phyloP scores from a whole-genome alignment of 1,140 invertebrate species.

The Drosophila grimshawi region DNA sequence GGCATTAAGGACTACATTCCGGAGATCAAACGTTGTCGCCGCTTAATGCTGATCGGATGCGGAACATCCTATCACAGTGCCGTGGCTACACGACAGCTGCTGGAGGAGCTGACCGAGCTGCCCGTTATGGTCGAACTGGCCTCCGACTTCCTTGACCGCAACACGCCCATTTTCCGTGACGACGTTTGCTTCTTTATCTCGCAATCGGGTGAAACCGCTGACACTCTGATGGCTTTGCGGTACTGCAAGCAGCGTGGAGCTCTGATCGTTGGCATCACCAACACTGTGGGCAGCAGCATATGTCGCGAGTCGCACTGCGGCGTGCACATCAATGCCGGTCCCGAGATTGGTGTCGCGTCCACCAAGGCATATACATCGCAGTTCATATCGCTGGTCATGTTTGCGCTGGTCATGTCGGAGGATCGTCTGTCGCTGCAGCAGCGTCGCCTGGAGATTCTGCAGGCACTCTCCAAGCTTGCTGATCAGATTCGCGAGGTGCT shows the following conservation, averaged over 20 bases:
- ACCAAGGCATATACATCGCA: slow-evolving; percentile 99
- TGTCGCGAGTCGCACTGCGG: slow-evolving; percentile 99
- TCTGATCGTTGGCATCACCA: slow-evolving; percentile 97
- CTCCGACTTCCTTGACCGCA: slow-evolving; percentile 99
- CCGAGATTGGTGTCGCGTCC: slow-evolving; percentile 99
- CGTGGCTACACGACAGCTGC: slow-evolving; percentile 97
- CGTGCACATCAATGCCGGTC: slow-evolving; percentile 99
- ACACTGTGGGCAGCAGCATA: slow-evolving; percentile 96
- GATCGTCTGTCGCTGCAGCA: slow-evolving; percentile 96
- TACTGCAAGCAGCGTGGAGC: slow-evolving; percentile 99
- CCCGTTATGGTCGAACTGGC: slow-evolving; percentile 99
- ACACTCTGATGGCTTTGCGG: slow-evolving; percentile 96
- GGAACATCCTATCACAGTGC: slow-evolving; percentile 99
- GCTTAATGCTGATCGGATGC: slow-evolving; percentile 98
- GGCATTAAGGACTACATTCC: slow-evolving; percentile 95
- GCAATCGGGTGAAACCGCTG: slow-evolving; percentile 99
- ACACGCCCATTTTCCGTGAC: slow-evolving; percentile 99
- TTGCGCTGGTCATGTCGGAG: slow-evolving; percentile 98
- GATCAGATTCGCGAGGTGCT: slow-evolving; percentile 94
- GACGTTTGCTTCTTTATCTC: slow-evolving; percentile 99
- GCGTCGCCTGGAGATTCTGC: slow-evolving; percentile 94
- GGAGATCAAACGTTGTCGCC: slow-evolving; percentile 98
- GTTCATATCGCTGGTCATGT: slow-evolving; percentile 99
- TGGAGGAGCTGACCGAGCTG: slow-evolving; percentile 99
- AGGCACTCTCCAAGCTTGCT: slow-evolving; percentile 94